These are phyloP conservation scores for Falco naumanni DNA, from an alignment of 2,797 vertebrate genomes.

Conservation along the genomic window DNA sequence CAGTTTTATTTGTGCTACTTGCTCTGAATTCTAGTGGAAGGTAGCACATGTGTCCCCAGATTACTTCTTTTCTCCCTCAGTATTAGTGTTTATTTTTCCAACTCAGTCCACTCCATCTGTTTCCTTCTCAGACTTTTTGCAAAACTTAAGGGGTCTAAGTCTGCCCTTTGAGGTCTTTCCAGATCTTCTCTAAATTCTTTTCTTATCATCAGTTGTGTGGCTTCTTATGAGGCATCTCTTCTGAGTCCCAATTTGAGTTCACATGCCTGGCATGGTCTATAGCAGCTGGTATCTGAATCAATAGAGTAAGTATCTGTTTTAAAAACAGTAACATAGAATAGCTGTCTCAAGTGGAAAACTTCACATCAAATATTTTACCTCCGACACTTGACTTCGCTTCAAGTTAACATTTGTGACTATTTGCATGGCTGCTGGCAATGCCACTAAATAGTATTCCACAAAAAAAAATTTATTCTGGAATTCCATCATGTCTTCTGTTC, in stretches of 20 bases:
- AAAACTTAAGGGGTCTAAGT: not conserved
- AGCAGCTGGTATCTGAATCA: not conserved
- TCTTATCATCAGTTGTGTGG: not conserved
- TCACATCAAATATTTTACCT: not conserved
- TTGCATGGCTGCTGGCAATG: not conserved
- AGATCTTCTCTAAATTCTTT: not conserved
- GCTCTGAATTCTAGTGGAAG: not conserved
- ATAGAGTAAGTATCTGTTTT: not conserved
- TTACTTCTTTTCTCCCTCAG: not conserved
- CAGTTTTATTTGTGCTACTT: not conserved
- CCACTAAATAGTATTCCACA: not conserved
- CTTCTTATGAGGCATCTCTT: not conserved
- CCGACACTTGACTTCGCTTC: not conserved
- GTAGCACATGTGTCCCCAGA: accelerated
- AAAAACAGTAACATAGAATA: not conserved
- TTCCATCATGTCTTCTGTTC: not conserved
- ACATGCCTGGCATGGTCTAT: not conserved
- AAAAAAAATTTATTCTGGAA: not conserved
- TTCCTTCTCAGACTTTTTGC: not conserved
- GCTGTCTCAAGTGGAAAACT: not conserved
- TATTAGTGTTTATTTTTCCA: not conserved
- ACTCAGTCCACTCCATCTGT: not conserved
- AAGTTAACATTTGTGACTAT: not conserved
- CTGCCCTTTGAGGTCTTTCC: not conserved
- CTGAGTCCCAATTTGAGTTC: not conserved